Conservation (phyloP, 2,113 vertebrate genomes). For the Coregonus clupeaformis region DNA sequence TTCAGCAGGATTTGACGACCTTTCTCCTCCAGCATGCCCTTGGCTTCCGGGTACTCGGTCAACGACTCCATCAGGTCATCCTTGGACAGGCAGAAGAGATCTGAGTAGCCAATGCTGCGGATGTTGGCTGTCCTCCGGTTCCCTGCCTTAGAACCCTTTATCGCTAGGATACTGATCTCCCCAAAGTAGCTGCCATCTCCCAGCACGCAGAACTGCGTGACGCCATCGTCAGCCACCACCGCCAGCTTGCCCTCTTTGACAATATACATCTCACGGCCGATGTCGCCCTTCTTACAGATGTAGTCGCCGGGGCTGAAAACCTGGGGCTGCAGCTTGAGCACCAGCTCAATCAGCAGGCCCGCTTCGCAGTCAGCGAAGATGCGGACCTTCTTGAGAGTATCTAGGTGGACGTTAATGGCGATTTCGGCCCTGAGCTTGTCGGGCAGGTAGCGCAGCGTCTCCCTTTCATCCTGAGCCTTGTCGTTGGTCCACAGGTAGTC, state of each 20-base stretch:
- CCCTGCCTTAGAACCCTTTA: slow-evolving; percentile 97
- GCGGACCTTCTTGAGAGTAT: slow-evolving; percentile 91
- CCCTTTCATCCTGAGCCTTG: slow-evolving; percentile 90
- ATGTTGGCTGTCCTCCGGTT: slow-evolving; percentile 96
- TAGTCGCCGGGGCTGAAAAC: slow-evolving; percentile 97
- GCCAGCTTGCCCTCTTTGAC: slow-evolving; percentile 97
- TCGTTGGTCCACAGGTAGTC: slow-evolving; percentile 97
- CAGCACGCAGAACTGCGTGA: slow-evolving; percentile 93
- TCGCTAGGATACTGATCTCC: slow-evolving; percentile 96
- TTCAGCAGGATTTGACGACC: slow-evolving; percentile 94
- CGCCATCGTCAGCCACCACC: slow-evolving; percentile 93
- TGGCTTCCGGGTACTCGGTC: slow-evolving; percentile 93
- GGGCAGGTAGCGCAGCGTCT: slow-evolving; percentile 91
- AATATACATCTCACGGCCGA: slow-evolving; percentile 98
- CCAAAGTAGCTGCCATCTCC: slow-evolving; percentile 97
- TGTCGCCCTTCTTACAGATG: slow-evolving; percentile 96
- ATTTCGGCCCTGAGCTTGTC: slow-evolving; percentile 97
- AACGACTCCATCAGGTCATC: slow-evolving; percentile 97
- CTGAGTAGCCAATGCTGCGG: slow-evolving; percentile 93
- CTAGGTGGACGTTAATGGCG: slow-evolving; percentile 93
- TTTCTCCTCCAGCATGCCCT: slow-evolving; percentile 92
- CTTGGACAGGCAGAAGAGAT: slow-evolving; percentile 94
- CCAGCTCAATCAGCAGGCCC: slow-evolving; percentile 90
- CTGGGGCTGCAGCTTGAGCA: slow-evolving; percentile 90
- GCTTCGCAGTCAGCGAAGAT: slow-evolving; percentile 98